A percentile compares a stretch with the other conserved stretches of the same genome.
Conservation (phyloP, 1,140 invertebrate genomes). For the Odontomachus brunneus region DNA sequence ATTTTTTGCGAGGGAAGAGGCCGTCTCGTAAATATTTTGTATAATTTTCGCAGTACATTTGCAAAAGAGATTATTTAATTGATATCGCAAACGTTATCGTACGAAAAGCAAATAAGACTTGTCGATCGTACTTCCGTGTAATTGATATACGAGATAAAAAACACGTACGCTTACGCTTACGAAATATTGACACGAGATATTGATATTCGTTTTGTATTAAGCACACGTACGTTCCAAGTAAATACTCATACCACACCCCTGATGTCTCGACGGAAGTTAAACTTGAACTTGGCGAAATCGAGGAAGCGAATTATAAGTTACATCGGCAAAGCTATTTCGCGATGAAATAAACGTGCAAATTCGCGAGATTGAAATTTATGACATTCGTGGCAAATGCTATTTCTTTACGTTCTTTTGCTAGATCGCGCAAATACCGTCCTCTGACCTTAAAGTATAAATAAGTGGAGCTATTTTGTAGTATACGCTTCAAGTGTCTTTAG, state of each 20-base stretch:
- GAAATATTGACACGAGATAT: conserved; percentile 21
- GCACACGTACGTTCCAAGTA: background rate
- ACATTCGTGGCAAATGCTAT: background rate
- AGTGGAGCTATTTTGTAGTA: background rate
- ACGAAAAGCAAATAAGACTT: background rate
- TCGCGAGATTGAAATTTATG: too few species aligned
- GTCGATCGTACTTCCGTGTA: background rate
- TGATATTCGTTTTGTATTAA: conserved; percentile 8
- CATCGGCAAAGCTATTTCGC: too few species aligned
- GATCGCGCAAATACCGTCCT: background rate
- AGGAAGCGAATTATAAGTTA: background rate
- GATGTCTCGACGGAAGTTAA: conserved; percentile 15
- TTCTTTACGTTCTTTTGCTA: background rate
- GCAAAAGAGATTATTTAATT: conserved; percentile 13
- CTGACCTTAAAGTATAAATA: background rate
- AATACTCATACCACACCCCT: conserved; percentile 26
- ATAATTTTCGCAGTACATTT: conserved; percentile 8
- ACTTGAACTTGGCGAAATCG: conserved; percentile 4
- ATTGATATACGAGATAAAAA: conserved; percentile 31
- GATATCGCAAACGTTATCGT: conserved; percentile 16
- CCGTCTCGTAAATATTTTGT: background rate
- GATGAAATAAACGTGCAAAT: too few species aligned
- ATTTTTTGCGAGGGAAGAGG: background rate
- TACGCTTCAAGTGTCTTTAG: background rate
- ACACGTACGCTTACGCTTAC: background rate